Evolutionary conservation across 2,797 vertebrate species (phyloP), one percentile per base, ranked within the genome.

Genomic region (Botia almorhae): DNA sequence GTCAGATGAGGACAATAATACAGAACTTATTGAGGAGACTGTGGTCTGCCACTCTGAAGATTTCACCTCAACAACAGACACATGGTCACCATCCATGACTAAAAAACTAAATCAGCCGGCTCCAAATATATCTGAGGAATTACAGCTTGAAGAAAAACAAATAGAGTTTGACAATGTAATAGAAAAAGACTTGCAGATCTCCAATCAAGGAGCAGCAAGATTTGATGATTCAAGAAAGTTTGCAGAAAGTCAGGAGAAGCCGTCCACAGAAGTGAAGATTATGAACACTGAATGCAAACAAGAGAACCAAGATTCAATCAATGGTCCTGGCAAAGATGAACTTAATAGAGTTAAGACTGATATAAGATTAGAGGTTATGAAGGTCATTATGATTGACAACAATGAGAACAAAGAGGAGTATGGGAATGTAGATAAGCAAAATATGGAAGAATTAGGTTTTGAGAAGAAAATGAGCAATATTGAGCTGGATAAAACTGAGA

Each of bases 381-480:
- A 92, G 69, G 91, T 89, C 78, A 87, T 92, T 51, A 84, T 94
- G 63, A 93, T 93, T 43, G 92, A 94, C 87, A 93, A 76, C 48
- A 71, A 56, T 5, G 61, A 75, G 26, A 75, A 81, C 16, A 56
- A 85, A 69, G 75, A 46, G 16, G 70, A 81, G 46, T 69, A 46
- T 23, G 64, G 29, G 7, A 56, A 53, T 43, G 58, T 51, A 39
- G 63, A 63, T 23, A 39, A 51, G 17, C 19, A 67, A 51, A 64
- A 56, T 72, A 63, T 64, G 33, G 69, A 61, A 36, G 76, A 78
- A 23, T 78, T 83, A 21, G 21, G 89, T 7, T 90, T 92, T 0
- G 92, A 93, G 85, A 90, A 90, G 1, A 94, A 91, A 80, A 85
- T 92, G 82, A 93, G 91, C 69, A 92, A 90, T 61, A 91, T 91